Evolutionary conservation across 2,797 vertebrate species (phyloP).

Genomic region (Urocyon cinereoargenteus): DNA sequence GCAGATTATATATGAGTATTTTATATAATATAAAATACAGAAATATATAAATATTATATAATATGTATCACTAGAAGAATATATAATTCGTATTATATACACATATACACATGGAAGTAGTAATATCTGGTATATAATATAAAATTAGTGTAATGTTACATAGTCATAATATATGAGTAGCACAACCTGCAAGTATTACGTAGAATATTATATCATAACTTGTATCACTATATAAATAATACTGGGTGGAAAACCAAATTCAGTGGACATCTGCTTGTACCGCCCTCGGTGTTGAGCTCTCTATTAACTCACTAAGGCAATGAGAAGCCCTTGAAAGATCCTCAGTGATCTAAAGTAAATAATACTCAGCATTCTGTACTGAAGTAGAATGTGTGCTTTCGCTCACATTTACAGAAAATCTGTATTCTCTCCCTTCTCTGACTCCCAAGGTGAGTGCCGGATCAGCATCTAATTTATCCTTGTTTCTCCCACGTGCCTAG

Average conservation of each 20-base stretch:
- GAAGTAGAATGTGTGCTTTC: neutral
- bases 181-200: neutral
- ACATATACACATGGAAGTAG: neutral
- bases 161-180: neutral
- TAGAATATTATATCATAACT: neutral
- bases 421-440: neutral
- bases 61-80: neutral
- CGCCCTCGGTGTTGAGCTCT: neutral
- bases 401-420: neutral
- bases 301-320: neutral
- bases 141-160: neutral
- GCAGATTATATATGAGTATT: neutral
- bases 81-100: neutral
- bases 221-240: neutral
- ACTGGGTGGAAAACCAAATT: neutral
- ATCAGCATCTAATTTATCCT: slow-evolving; percentile 40
- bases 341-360: neutral
- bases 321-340: neutral
- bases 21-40: neutral
- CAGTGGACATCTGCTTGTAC: neutral
- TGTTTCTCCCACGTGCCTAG: neutral
- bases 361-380: neutral
- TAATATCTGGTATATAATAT: neutral
- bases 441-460: neutral
- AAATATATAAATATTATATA: neutral